Evolutionary conservation across 2,113 vertebrate genomes (phyloP).

Genomic region (Pituophis catenifer): DNA sequence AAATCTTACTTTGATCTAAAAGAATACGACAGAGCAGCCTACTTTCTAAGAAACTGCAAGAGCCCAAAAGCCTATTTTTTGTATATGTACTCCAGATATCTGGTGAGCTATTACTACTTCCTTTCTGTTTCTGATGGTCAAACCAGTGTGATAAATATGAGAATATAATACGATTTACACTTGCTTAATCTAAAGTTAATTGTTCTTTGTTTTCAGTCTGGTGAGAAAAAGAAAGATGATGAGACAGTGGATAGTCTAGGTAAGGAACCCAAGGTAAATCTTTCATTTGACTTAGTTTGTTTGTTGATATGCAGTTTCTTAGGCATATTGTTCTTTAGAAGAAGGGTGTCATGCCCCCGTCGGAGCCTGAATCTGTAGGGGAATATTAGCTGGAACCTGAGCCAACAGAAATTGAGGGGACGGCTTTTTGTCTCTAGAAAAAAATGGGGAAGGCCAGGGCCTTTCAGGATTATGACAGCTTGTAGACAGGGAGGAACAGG

Average conservation of each 20-base stretch:
- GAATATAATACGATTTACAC: neutral
- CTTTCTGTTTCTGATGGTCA: neutral
- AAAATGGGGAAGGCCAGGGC: too few species aligned
- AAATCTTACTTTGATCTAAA: slow-evolving; percentile 98
- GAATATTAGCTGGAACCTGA: too few species aligned
- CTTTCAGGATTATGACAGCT: too few species aligned
- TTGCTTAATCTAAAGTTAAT: neutral
- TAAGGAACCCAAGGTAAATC: slow-evolving; percentile 65
- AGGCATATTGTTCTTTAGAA: neutral
- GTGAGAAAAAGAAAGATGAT: slow-evolving; percentile 98
- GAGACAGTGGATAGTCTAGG: slow-evolving; percentile 97
- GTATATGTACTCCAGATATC: slow-evolving; percentile 97
- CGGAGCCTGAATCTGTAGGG: too few species aligned
- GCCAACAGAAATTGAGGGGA: too few species aligned
- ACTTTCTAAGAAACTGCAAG: slow-evolving; percentile 90
- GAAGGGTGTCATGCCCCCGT: neutral
- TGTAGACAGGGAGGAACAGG: too few species aligned
- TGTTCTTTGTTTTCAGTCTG: slow-evolving; percentile 77
- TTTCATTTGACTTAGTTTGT: neutral
- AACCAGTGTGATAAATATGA: neutral
- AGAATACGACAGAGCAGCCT: slow-evolving; percentile 95
- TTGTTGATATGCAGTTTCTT: neutral
- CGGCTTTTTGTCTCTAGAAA: too few species aligned
- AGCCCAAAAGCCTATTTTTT: slow-evolving; percentile 98
- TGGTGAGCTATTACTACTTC: slow-evolving; percentile 76